Percentiles rank a stretch among this genome's conserved stretches.
Evolutionary conservation across 1,140 invertebrate genomes (phyloP).

Genomic region (Bursaphelenchus mucronatus): DNA sequence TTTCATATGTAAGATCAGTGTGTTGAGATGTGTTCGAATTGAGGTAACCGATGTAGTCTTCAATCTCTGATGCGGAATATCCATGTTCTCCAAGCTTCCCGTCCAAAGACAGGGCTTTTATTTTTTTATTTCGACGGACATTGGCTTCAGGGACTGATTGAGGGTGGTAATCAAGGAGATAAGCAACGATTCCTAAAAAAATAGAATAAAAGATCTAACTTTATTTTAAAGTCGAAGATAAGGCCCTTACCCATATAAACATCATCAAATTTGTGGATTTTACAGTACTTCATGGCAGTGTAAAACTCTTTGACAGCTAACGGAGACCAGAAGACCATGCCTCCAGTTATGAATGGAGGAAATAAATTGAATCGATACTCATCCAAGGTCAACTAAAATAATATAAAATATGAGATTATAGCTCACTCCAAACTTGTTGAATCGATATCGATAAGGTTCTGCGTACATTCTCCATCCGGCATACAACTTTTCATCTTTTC

Average conservation of each 20-base stretch:
- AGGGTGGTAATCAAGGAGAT: too few relatives aligned
- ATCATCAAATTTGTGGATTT: conserved; percentile 51
- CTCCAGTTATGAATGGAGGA: conserved; percentile 56
- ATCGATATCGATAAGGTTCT: conserved; percentile 47
- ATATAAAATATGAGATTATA: neutral
- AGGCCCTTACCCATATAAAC: conserved; percentile 39
- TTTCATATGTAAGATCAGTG: too few relatives aligned
- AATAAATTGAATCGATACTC: conserved; percentile 50
- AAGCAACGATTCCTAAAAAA: too few relatives aligned
- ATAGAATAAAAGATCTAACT: too few relatives aligned
- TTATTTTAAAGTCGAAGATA: too few relatives aligned
- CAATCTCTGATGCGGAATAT: too few relatives aligned
- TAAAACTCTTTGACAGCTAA: conserved; percentile 48
- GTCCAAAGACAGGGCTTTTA: too few relatives aligned
- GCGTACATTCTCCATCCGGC: conserved; percentile 48
- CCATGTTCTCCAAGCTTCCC: too few relatives aligned
- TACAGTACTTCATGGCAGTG: conserved; percentile 37
- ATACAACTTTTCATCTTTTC: conserved; percentile 22
- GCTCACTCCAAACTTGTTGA: conserved; percentile 47
- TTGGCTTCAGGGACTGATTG: too few relatives aligned
- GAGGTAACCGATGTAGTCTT: too few relatives aligned
- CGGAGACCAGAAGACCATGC: conserved; percentile 45
- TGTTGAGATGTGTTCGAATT: too few relatives aligned
- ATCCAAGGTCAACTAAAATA: conserved; percentile 43
- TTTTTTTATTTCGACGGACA: too few relatives aligned